Percentiles rank a stretch among this genome's conserved stretches.
Evolutionary conservation across 2,113 vertebrate genomes (phyloP).

Genomic region (Sphyrna mokarran): DNA sequence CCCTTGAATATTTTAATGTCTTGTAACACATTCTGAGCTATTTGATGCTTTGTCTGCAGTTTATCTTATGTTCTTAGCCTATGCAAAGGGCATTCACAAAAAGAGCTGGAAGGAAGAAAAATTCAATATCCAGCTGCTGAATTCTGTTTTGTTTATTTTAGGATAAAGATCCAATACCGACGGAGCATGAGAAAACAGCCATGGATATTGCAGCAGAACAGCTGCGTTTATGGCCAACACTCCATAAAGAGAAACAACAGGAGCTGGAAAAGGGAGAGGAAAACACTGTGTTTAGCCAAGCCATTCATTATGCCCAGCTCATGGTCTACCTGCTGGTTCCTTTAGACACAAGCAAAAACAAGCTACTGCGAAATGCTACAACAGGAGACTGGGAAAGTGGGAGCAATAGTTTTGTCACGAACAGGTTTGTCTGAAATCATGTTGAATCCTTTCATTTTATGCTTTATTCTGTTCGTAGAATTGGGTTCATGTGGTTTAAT

Average conservation of each 20-base stretch:
- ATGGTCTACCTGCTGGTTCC: constrained; percentile 97
- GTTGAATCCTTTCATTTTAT: not conserved
- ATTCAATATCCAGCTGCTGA: not conserved
- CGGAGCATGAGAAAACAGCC: constrained; percentile 70
- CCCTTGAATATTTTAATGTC: constrained; percentile 27
- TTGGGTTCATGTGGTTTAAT: not conserved
- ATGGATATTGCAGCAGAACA: constrained; percentile 93
- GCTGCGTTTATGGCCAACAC: constrained; percentile 74
- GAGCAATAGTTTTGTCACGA: constrained; percentile 96
- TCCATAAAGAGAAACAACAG: constrained; percentile 78
- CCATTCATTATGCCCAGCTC: constrained; percentile 95
- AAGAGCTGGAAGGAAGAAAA: constrained; percentile 3
- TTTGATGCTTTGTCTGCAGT: not conserved
- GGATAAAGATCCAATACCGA: constrained; percentile 52
- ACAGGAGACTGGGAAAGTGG: constrained; percentile 91
- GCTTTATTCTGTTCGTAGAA: not conserved
- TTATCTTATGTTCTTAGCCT: not conserved
- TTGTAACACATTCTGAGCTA: not conserved
- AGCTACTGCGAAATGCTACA: constrained; percentile 72
- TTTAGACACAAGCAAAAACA: constrained; percentile 89
- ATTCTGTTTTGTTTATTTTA: constrained; percentile 43
- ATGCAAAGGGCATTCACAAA: not conserved
- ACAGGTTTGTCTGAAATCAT: constrained; percentile 58
- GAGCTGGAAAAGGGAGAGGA: constrained; percentile 91
- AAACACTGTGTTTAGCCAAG: constrained; percentile 95